phyloP scores from a whole-genome alignment of 2,113 vertebrate genomes.

The Plecotus auritus region DNA sequence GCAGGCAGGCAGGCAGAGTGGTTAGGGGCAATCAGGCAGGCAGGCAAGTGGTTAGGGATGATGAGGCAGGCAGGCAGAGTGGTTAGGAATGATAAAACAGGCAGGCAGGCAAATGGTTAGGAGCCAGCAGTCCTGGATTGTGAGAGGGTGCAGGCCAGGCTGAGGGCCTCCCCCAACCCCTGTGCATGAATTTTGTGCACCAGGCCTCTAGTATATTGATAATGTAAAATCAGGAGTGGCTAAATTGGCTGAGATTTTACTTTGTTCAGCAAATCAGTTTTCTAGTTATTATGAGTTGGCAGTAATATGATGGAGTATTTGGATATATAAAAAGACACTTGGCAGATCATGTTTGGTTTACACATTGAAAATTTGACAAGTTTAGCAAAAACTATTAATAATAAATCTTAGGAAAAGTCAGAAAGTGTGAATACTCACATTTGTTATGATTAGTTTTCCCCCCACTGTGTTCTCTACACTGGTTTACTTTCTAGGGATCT shows the following conservation, averaged over 20 bases:
- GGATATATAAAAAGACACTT: conserved; percentile 1
- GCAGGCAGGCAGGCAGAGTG: too few species aligned
- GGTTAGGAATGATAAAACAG: too few species aligned
- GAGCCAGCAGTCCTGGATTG: too few species aligned
- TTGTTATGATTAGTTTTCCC: not conserved
- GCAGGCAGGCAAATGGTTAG: too few species aligned
- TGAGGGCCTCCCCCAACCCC: too few species aligned
- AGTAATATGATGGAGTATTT: conserved; percentile 1
- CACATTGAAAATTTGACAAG: not conserved
- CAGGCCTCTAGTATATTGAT: not conserved
- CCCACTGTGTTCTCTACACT: not conserved
- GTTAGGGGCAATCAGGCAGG: too few species aligned
- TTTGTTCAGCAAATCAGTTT: conserved; percentile 38
- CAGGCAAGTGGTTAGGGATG: too few species aligned
- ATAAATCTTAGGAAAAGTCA: not conserved
- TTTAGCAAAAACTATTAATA: conserved; percentile 9
- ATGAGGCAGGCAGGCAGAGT: too few species aligned
- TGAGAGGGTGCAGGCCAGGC: too few species aligned
- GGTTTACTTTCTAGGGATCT: not conserved
- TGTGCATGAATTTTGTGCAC: too few species aligned
- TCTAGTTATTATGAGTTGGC: conserved; percentile 12
- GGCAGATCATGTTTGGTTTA: conserved; percentile 7
- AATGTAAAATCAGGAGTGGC: not conserved
- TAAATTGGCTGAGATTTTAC: conserved; percentile 17
- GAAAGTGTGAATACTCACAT: not conserved